Evolutionary conservation across 2,113 vertebrate species (phyloP).

Genomic region (sheep (Ovis aries)): ARS-UI_Ramb_v3.0 NC_056060.1:29287501-29288000

Average conservation of each 20-base stretch:
- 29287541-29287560: not conserved
- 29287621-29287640: not conserved
- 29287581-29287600: not conserved
- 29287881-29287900: not conserved
- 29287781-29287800: not conserved
- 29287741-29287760: not conserved
- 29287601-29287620: not conserved
- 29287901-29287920: not conserved
- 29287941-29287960: not conserved
- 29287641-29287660: not conserved
- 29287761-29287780: not conserved
- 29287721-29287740: not conserved
- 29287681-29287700: accelerated
- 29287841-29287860: not conserved
- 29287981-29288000: not conserved
- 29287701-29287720: not conserved
- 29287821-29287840: not conserved
- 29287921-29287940: not conserved
- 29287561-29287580: not conserved
- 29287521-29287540: not conserved
- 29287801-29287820: not conserved
- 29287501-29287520: not conserved
- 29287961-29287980: not conserved
- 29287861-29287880: not conserved
- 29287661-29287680: not conserved